Percentiles rank a stretch among this genome's conserved stretches.
phyloP scores from a whole-genome alignment of 2,113 vertebrate species.

The Plecotus auritus region DNA sequence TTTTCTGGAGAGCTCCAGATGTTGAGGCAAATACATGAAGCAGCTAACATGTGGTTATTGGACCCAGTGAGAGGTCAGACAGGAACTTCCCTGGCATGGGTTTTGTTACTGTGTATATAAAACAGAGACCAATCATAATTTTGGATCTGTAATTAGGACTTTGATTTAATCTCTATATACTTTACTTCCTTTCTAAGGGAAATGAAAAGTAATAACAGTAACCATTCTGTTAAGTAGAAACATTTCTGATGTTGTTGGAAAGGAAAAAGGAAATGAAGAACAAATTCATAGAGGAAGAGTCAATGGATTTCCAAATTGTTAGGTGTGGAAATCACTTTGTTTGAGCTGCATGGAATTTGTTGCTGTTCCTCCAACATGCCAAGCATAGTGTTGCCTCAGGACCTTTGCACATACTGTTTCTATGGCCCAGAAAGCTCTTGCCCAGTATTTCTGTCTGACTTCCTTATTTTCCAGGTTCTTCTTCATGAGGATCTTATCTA shows the following conservation, averaged over 20 bases:
- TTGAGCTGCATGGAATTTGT: not conserved
- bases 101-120: constrained; percentile 59
- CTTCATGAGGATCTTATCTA: not conserved
- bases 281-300: constrained; percentile 42
- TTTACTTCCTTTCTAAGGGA: constrained; percentile 62
- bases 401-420: not conserved
- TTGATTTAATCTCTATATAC: constrained; percentile 59
- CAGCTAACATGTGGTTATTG: constrained; percentile 36
- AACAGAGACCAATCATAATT: constrained; percentile 53
- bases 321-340: not conserved
- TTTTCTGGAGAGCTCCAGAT: constrained; percentile 38
- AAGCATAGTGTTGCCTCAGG: not conserved
- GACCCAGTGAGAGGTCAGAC: constrained; percentile 1
- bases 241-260: constrained; percentile 44
- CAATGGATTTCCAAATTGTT: not conserved
- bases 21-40: not conserved
- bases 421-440: not conserved
- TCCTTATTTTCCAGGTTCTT: not conserved
- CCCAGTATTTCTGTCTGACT: not conserved
- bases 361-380: not conserved
- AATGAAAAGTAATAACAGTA: constrained; percentile 59
- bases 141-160: constrained; percentile 61
- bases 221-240: constrained; percentile 52
- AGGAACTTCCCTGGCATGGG: constrained; percentile 39
- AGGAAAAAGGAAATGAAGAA: constrained; percentile 50